Percentiles rank a stretch among this genome's conserved stretches.
Evolutionary conservation across 2,797 vertebrate species (phyloP).

Genomic region (Phataginus tricuspis): DNA sequence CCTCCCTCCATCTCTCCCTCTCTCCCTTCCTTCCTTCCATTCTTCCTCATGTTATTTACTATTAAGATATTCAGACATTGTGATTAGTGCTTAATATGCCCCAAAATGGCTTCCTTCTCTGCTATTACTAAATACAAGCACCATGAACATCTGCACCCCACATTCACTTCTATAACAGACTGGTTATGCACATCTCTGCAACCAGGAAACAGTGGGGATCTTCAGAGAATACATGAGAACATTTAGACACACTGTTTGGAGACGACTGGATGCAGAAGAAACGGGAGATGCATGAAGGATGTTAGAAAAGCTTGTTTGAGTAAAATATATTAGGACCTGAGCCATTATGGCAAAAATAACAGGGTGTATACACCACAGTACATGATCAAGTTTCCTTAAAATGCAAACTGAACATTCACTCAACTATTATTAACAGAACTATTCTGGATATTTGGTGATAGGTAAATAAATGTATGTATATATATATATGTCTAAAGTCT

Average conservation of each 20-base stretch:
- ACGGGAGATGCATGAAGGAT: not conserved
- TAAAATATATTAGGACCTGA: not conserved
- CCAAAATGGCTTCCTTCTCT: not conserved
- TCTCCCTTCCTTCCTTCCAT: not conserved
- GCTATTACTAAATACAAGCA: not conserved
- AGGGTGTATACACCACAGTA: not conserved
- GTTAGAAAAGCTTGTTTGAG: not conserved
- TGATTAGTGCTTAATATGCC: not conserved
- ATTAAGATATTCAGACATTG: not conserved
- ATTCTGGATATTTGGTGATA: not conserved
- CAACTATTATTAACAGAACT: not conserved
- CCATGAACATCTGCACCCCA: not conserved
- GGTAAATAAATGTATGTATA: too few relatives aligned
- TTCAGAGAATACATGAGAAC: not conserved
- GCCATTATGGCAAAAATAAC: not conserved
- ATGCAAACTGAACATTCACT: not conserved
- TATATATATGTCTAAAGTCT: not conserved
- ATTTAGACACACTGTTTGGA: not conserved
- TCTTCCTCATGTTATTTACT: not conserved
- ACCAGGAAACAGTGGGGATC: not conserved
- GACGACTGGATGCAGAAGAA: not conserved
- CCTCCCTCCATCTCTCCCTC: too few relatives aligned
- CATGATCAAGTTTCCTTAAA: not conserved
- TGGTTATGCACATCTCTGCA: not conserved
- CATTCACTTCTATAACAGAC: not conserved